Evolutionary conservation across 2,113 vertebrate species (phyloP).

Genomic region (Amphiprion percula): DNA sequence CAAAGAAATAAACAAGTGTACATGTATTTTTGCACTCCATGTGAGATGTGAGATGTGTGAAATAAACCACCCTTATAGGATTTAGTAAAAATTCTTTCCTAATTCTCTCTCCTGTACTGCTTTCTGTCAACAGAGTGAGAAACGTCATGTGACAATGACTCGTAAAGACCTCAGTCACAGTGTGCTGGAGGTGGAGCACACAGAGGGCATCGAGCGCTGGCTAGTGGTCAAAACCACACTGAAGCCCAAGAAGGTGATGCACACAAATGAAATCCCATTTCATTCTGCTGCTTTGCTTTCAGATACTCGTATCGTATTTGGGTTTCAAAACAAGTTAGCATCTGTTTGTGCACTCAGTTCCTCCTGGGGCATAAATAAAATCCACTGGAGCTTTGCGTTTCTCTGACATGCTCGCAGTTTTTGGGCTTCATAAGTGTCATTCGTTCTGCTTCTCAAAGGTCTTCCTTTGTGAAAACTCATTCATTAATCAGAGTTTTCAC

Average conservation of each 20-base stretch:
- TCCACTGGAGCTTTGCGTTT: neutral
- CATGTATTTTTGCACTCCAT: neutral
- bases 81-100: neutral
- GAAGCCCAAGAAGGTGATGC: conserved; percentile 78
- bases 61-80: neutral
- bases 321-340: neutral
- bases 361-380: neutral
- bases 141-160: conserved; percentile 79
- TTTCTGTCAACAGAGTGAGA: conserved; percentile 73
- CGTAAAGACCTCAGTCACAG: conserved; percentile 82
- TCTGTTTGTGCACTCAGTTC: neutral
- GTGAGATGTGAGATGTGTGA: neutral
- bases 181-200: conserved; percentile 84
- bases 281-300: neutral
- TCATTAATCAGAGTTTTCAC: conserved; percentile 38
- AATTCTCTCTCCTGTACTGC: neutral
- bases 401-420: neutral
- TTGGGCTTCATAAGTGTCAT: neutral
- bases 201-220: conserved; percentile 82
- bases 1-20: neutral
- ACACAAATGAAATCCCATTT: neutral
- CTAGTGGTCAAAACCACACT: conserved; percentile 83
- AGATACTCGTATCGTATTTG: neutral
- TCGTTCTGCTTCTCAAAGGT: neutral
- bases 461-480: neutral